Base-by-base conservation (phyloP, 2,888 invertebrate species). In the Ceriagrion tenellum region DNA sequence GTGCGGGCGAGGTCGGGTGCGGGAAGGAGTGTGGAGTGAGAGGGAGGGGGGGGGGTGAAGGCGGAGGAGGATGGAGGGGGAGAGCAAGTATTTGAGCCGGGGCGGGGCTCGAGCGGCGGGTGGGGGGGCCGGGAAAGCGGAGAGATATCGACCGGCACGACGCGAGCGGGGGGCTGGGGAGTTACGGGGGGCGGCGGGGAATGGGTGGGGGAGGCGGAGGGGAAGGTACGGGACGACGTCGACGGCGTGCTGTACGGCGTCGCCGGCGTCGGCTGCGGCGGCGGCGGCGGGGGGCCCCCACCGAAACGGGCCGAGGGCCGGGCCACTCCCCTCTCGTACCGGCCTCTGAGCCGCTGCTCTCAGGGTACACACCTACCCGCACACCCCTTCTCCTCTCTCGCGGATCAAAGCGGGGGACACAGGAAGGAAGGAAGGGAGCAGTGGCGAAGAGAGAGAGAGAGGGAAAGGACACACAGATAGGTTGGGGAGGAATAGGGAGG, bases 191-290 rank as follows among this genome's bases (percentile, higher is more conserved):
- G 81, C 26, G 55, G 59, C 8, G 56, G 55, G 88, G 47, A 30
- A 6, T 47, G 69, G 69, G 59, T 30, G 95, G 88, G 55, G 91
- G 63, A 47, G 30, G 91, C 93, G 30, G 88, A 91, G 69, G 26
- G 90, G 95, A 69, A 89, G 10, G 69, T 26, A 47, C 89, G 95
- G 63, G 69, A 55, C 69, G 63, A n/a, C 59, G 59, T 47, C 95
- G 88, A 40, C 47, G 47, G 47, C 47, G 47, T 47, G 47, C 4
- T 8, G 47, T 47, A 47, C 59, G 59, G 59, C 90, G 90, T 47
- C 81, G 55, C 12, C 95, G 74, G 47, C 95, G 91, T 81, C 90
- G 74, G 18, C 95, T 3, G 81, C 90, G 69, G 26, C 40, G 91
- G 55, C 59, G 90, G 90, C 47, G 95, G 55, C 91, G n/a, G n/a